phyloP scores from a whole-genome alignment of 2,888 invertebrate genomes.

The Drosophila paracracens region DNA sequence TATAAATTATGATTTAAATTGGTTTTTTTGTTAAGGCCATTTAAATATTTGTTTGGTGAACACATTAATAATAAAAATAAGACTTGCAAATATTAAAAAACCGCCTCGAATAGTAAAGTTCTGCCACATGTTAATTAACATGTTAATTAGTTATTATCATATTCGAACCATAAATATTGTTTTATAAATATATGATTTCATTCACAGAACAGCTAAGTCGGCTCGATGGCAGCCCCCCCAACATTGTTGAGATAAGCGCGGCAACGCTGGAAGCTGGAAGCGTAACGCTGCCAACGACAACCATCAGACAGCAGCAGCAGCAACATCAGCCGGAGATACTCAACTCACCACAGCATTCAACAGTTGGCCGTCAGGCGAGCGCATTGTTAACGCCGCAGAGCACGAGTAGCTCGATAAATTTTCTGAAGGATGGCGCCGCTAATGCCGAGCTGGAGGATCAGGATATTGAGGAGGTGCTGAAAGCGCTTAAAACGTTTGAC shows the following conservation, averaged over 20 bases:
- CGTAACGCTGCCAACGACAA: constrained; percentile 29
- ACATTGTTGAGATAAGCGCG: constrained; percentile 37
- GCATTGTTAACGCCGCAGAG: constrained; percentile 77
- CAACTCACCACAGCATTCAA: constrained; percentile 46
- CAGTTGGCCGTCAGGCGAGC: constrained; percentile 42
- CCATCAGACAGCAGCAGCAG: constrained; percentile 28
- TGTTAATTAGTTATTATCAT: not conserved
- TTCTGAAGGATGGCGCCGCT: constrained; percentile 83
- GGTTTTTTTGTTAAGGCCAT: not conserved
- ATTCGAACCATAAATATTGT: not conserved
- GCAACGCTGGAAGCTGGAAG: constrained; percentile 19
- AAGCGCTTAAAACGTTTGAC: constrained; percentile 91
- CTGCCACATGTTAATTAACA: not conserved
- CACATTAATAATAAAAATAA: too few relatives aligned
- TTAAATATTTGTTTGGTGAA: not conserved
- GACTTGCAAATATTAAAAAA: not conserved
- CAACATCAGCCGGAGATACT: constrained; percentile 42
- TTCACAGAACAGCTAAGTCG: constrained; percentile 82
- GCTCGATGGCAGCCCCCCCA: constrained; percentile 77
- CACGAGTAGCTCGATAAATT: constrained; percentile 65
- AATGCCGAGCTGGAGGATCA: constrained; percentile 89
- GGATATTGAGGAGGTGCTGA: constrained; percentile 90
- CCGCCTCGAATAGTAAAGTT: not conserved
- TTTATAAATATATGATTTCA: constrained; percentile 6
- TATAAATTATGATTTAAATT: not conserved